Evolutionary conservation across 2,888 invertebrate genomes (phyloP).

Genomic region (Oxyteleia sp.): DNA sequence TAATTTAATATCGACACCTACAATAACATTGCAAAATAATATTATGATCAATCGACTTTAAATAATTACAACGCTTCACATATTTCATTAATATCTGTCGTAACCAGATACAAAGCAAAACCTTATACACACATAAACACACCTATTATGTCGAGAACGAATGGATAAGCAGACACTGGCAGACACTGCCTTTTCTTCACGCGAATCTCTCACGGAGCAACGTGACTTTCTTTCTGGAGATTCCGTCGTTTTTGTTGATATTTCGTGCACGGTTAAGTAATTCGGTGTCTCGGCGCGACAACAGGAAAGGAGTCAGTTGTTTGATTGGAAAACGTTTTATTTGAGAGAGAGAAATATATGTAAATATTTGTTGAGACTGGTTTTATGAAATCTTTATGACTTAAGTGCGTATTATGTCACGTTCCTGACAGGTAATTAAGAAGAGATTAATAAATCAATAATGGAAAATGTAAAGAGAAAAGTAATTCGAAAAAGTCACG

Average conservation of each 20-base stretch:
- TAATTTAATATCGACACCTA: not conserved
- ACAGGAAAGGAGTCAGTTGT: slow-evolving; percentile 24
- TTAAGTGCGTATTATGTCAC: slow-evolving; percentile 31
- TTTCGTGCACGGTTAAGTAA: slow-evolving; percentile 48
- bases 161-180: slow-evolving; percentile 13
- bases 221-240: slow-evolving; percentile 28
- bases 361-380: slow-evolving; percentile 45
- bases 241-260: slow-evolving; percentile 45
- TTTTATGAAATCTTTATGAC: slow-evolving; percentile 38
- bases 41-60: not conserved
- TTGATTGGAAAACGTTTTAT: slow-evolving; percentile 51
- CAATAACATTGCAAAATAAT: not conserved
- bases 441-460: slow-evolving; percentile 29
- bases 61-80: not conserved
- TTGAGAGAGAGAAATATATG: slow-evolving; percentile 31
- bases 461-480: too few relatives aligned
- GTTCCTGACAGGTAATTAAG: slow-evolving; percentile 37
- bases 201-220: slow-evolving; percentile 21
- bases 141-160: slow-evolving; percentile 8
- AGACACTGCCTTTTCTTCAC: slow-evolving; percentile 25
- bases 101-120: not conserved
- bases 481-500: too few relatives aligned
- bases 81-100: not conserved
- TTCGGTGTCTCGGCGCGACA: slow-evolving; percentile 27
- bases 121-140: not conserved